Conservation (phyloP, 2,797 vertebrate genomes). For the Centropyge bicolor region DNA sequence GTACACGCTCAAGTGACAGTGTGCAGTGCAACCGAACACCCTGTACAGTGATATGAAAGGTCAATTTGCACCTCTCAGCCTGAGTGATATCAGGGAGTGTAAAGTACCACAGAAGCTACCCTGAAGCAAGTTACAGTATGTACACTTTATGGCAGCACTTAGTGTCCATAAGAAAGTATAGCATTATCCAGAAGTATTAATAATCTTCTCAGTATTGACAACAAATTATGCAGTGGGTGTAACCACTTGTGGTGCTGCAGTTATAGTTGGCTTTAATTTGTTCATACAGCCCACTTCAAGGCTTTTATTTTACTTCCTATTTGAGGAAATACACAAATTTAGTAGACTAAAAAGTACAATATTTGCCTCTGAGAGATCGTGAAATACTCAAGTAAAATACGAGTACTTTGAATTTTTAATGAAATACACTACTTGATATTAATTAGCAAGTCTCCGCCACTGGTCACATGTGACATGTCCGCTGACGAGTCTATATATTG, state of each 20-base stretch:
- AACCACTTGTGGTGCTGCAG: too few relatives aligned
- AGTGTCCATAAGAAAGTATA: neutral
- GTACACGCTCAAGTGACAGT: conserved; percentile 72
- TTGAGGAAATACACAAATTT: neutral
- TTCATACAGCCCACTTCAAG: too few relatives aligned
- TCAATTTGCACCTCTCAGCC: conserved; percentile 74
- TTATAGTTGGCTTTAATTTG: too few relatives aligned
- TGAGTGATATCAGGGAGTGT: conserved; percentile 53
- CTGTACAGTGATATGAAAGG: conserved; percentile 68
- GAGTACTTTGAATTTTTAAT: neutral
- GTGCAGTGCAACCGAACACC: conserved; percentile 68
- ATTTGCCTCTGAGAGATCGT: neutral
- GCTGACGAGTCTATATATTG: neutral
- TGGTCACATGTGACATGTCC: neutral
- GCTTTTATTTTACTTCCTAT: too few relatives aligned
- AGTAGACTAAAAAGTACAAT: neutral
- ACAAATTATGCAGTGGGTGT: neutral
- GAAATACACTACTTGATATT: neutral
- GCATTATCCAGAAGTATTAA: neutral
- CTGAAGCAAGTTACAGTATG: conserved; percentile 31
- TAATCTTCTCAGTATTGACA: neutral
- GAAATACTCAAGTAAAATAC: neutral
- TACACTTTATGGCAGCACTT: neutral
- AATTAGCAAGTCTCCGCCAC: neutral
- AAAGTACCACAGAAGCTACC: conserved; percentile 50